These are phyloP conservation scores for Acleris literana DNA, from an alignment of 2,888 invertebrate genomes.

Conservation along the genomic window DNA sequence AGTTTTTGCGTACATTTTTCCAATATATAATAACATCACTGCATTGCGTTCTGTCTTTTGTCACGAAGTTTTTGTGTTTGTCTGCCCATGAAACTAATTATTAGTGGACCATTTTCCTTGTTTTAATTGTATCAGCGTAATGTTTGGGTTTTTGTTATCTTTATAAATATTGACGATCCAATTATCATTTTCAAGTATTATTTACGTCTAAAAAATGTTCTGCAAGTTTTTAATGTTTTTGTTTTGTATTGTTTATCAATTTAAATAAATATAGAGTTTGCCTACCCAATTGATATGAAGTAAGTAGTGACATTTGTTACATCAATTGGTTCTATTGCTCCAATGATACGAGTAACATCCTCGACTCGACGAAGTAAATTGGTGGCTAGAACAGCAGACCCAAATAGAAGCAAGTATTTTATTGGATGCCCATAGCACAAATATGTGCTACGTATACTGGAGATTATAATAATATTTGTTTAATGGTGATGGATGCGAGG, in stretches of 20 bases:
- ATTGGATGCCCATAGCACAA: no score
- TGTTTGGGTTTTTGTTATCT: no score
- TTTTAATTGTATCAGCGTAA: no score
- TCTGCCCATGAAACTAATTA: no score
- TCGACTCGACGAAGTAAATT: slow-evolving; percentile 24
- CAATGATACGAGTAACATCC: slow-evolving; percentile 39
- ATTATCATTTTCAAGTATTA: not conserved
- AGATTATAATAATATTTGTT: no score
- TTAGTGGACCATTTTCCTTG: no score
- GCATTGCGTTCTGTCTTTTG: slow-evolving; percentile 45
- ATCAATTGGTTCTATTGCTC: slow-evolving; percentile 58
- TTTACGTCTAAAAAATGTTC: no score
- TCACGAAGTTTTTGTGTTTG: slow-evolving; percentile 3
- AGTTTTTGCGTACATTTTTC: no score
- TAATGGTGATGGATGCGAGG: no score
- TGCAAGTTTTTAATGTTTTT: no score
- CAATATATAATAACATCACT: slow-evolving; percentile 45
- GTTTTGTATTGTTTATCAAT: no score
- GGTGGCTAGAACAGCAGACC: slow-evolving; percentile 32
- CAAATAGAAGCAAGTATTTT: not conserved
- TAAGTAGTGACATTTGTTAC: slow-evolving; percentile 59
- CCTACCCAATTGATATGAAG: slow-evolving; percentile 43
- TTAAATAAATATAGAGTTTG: not conserved
- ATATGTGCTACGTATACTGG: no score
- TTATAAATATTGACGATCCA: slow-evolving; percentile 41